Evolutionary conservation across 2,797 vertebrate species (phyloP), one percentile per base, ranked within the genome.

Genomic region (Coendou prehensilis): DNA sequence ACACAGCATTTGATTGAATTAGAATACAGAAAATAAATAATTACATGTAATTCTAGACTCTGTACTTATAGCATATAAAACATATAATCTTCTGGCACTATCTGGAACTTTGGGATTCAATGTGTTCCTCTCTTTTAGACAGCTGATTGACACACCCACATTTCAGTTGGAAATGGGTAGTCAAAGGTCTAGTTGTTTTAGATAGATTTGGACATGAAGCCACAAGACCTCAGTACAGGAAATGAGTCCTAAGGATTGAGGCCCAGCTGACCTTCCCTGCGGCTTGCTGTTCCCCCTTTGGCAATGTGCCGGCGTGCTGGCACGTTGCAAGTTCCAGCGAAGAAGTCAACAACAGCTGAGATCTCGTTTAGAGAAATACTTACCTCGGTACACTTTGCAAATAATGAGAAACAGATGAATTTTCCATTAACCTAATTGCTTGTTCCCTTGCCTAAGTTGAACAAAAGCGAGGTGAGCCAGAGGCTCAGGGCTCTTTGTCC

Each of bases 131-230:
- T 90, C 84, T 84, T 86, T 59, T 80, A 91, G 92, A 45, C 5
- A 83, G 30, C 73, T 96, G 50, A 96, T 7, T 82, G 78, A 91
- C 71, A 82, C 2, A 7, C 56, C 86, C 45, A 5, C 13, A 52
- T 71, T 93, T 90, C 87, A 92, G 18, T 85, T 82, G 64, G 71
- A 94, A 97, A 89, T n/a, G 47, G 37, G 28, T 85, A 45, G 54
- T 82, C 71, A 85, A 80, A 87, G 69, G 79, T 50, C 56, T 89
- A 78, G 76, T 41, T 47, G 37, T 89, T 97, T 95, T 83, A 71
- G 52, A 76, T 50, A 37, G 52, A 83, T 95, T 83, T 95, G 92
- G 61, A 97, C 79, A 90, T 45, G 47, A 89, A 85, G n/a, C 22
- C 5, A 17, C 10, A 50, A n/a, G 52, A 92, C 71, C 84, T n/a